These are phyloP conservation scores for Cepphus grylle DNA, from an alignment of 2,113 vertebrate genomes.

Conservation along the genomic window DNA sequence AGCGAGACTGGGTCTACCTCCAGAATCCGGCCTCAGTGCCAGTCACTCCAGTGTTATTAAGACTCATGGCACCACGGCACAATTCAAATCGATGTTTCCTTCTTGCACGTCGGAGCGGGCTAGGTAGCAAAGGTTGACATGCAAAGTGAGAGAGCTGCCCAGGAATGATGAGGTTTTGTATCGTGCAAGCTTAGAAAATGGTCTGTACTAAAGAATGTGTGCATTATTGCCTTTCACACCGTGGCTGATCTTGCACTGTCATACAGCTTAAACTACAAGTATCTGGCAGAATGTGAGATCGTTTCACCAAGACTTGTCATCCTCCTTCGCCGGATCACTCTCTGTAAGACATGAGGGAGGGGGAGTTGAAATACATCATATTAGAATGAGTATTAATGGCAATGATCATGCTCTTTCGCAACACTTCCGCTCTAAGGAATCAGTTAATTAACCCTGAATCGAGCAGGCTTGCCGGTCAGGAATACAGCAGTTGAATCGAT, in stretches of 20 bases:
- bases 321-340: not conserved
- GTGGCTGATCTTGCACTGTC: not conserved
- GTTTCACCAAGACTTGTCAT: not conserved
- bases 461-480: not conserved
- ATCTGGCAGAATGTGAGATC: not conserved
- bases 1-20: not conserved
- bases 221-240: not conserved
- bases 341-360: not conserved
- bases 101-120: not conserved
- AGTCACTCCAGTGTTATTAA: not conserved
- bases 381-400: not conserved
- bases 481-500: not conserved
- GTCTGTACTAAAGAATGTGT: not conserved
- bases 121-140: not conserved
- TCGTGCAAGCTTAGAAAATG: not conserved
- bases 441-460: conserved; percentile 1
- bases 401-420: not conserved
- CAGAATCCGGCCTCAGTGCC: not conserved
- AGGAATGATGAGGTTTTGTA: not conserved
- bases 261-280: not conserved
- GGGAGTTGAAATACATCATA: not conserved
- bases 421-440: not conserved
- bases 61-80: not conserved
- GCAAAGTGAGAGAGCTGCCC: not conserved
- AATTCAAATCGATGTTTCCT: not conserved